Conservation (phyloP, 2,113 vertebrate genomes). For the Sitta europaea region DNA sequence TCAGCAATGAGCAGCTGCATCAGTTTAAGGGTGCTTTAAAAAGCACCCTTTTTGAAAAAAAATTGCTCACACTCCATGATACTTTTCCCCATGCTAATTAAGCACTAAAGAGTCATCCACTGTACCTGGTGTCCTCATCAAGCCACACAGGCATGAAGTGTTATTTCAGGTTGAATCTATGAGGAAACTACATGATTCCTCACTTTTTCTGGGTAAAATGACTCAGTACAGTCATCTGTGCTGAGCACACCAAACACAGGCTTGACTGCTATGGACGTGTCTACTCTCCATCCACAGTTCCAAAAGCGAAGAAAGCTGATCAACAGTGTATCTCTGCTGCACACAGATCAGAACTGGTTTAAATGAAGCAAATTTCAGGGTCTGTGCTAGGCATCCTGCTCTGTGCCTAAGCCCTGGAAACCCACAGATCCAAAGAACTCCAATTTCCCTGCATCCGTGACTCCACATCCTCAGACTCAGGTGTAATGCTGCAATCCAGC, state of each 20-base stretch:
- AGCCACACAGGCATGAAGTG: accelerated
- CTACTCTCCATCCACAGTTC: background rate
- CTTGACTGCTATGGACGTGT: accelerated
- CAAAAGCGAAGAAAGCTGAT: background rate
- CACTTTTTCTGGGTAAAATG: background rate
- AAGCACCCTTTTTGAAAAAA: background rate
- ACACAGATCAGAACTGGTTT: background rate
- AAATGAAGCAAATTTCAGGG: background rate
- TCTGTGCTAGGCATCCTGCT: background rate
- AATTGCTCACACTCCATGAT: background rate
- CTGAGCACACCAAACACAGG: background rate
- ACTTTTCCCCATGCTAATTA: background rate
- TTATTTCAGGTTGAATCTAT: background rate
- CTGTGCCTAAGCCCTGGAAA: background rate
- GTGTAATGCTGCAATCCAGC: background rate
- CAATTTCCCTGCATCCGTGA: background rate
- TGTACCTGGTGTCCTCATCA: background rate
- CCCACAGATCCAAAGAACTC: background rate
- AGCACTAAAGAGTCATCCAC: background rate
- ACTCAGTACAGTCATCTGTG: background rate
- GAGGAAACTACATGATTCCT: background rate
- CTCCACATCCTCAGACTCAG: background rate
- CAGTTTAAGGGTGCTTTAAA: background rate
- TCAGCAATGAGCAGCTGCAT: background rate
- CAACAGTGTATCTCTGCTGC: background rate